Evolutionary conservation across 2,888 invertebrate species (phyloP), one percentile per base, ranked within the genome.

Genomic region (Pandemis corylana): DNA sequence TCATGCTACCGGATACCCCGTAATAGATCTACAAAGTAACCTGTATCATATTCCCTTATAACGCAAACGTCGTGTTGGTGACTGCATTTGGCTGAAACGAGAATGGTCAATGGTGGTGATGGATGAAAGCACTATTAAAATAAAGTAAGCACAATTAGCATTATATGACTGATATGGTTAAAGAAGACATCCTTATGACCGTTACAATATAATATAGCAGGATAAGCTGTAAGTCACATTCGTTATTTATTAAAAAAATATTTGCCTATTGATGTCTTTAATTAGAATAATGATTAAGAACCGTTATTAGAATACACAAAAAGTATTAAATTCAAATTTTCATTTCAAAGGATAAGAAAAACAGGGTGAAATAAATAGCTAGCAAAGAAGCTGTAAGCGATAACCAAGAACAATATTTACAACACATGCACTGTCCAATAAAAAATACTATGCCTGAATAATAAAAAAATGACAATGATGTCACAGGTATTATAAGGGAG

Each of bases 1-100:
- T 84, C 85, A 81, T 68, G 78, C 80, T 81, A 83, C 83, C 82
- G 80, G 81, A 82, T 80, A 80, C 85, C 86, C 83, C 79, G 77
- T 77, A 78, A 80, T 81, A 82, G 76, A 80, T 81, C 80, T 77
- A 78, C 77, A 68, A 53, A 36, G 76, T 86, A 89, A 90, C 88
- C 89, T 90, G 87, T 83, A 72, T 81, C 80, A 83, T 85, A 83
- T 78, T 90, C 89, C 86, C 78, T 85, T 81, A 88, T 80, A 87
- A 87, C 79, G 89, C 89, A 90, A 84, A 84, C 81, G 82, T 87
- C 88, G 84, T 85, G 84, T 86, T 81, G 80, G 84, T 81, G 86
- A 83, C 89, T 86, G 89, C 89, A 89, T 68, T 86, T 85, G 77
- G 82, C 89, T 89, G 89, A 86, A 89, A 90, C 80, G 83, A 87